Evolutionary conservation across 2,113 vertebrate genomes (phyloP).

Genomic region (Eupsittula cactorum): DNA sequence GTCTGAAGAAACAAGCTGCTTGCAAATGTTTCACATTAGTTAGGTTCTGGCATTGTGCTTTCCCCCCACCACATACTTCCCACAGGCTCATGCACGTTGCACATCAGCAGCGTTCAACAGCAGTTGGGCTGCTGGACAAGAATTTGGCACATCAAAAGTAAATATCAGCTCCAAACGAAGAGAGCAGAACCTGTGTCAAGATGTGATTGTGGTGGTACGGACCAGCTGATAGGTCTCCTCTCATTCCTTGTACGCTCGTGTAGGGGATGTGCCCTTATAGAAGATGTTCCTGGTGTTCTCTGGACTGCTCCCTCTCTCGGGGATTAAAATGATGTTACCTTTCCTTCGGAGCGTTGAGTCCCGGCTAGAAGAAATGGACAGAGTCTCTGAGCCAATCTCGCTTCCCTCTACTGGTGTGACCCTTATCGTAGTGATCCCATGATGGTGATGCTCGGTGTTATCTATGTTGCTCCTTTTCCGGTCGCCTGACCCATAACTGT

Average conservation of each 20-base stretch:
- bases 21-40: constrained; percentile 59
- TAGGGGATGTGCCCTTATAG: constrained; percentile 95
- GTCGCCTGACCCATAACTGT: constrained; percentile 86
- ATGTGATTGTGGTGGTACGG: not conserved
- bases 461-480: constrained; percentile 85
- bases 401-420: constrained; percentile 91
- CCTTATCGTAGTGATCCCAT: constrained; percentile 88
- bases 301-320: constrained; percentile 92
- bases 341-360: constrained; percentile 93
- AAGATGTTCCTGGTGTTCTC: constrained; percentile 96
- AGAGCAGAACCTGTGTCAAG: constrained; percentile 63
- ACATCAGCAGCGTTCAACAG: constrained; percentile 38
- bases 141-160: constrained; percentile 58
- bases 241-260: constrained; percentile 90
- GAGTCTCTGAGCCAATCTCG: constrained; percentile 84
- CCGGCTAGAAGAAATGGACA: constrained; percentile 88
- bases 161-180: constrained; percentile 36
- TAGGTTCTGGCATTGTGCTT: constrained; percentile 79
- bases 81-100: constrained; percentile 48
- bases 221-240: not conserved
- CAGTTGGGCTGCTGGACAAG: constrained; percentile 40
- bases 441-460: constrained; percentile 85
- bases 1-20: constrained; percentile 56
- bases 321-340: constrained; percentile 92
- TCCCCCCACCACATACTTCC: constrained; percentile 60